Conservation (phyloP, 2,888 invertebrate genomes). For the Hybos culiciformis region DNA sequence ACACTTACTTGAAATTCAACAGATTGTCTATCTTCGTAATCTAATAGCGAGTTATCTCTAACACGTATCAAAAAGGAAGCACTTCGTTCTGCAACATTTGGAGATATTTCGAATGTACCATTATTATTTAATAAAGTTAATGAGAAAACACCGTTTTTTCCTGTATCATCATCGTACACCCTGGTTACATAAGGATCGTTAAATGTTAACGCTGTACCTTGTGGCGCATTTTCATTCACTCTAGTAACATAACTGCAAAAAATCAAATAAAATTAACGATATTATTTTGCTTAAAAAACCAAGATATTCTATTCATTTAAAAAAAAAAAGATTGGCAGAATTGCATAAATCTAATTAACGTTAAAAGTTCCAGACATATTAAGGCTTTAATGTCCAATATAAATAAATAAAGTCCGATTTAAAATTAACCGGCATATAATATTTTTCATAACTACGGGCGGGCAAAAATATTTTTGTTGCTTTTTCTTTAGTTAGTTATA, state of each 20-base stretch:
- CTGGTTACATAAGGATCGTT: conserved; percentile 55
- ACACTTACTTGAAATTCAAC: conserved; percentile 54
- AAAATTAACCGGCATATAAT: too few species aligned
- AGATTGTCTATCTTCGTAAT: conserved; percentile 67
- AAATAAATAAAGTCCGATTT: too few species aligned
- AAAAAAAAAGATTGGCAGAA: background rate
- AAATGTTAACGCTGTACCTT: conserved; percentile 62
- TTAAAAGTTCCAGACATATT: too few species aligned
- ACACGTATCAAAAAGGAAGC: conserved; percentile 71
- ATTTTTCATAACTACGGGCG: too few species aligned
- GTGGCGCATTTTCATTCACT: conserved; percentile 67
- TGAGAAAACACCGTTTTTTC: conserved; percentile 73
- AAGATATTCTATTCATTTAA: too few species aligned
- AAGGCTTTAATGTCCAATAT: too few species aligned
- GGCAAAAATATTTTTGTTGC: too few species aligned
- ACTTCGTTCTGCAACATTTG: conserved; percentile 65
- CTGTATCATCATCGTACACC: conserved; percentile 63
- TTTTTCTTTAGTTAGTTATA: too few species aligned
- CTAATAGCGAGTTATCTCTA: conserved; percentile 64
- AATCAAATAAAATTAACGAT: too few species aligned
- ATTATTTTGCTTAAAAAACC: too few species aligned
- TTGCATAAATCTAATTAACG: background rate
- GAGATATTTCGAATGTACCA: conserved; percentile 78
- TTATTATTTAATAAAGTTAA: conserved; percentile 65
- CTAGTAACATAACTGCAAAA: conserved; percentile 56